Base-by-base conservation (phyloP, 2,797 vertebrate genomes). In the Scleropages formosus region DNA sequence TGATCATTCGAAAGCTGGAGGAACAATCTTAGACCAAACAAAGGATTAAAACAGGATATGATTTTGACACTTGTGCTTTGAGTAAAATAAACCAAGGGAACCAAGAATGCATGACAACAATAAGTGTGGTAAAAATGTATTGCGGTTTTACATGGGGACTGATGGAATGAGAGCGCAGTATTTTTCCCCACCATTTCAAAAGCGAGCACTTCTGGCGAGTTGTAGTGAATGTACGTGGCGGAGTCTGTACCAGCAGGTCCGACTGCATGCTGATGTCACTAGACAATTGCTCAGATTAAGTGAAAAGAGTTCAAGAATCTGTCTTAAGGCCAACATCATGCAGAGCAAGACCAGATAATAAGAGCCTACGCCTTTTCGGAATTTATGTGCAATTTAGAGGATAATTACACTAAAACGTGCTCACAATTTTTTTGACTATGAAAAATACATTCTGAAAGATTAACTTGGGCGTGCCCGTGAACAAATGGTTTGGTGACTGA, bases 231-330 rank as follows among this genome's bases (percentile, higher is more conserved):
- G 22, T 60, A 26, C 51, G 51, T 22, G 56, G n/a, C 20, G n/a
- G 49, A 39, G 75, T 20, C 80, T 87, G 86, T 83, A 81, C 88
- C 81, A 87, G 88, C 90, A 89, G 88, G 89, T 90, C 75, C 58
- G 73, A 76, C 87, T 77, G 82, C 89, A 86, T 90, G 81, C 76
- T 84, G 80, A 83, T 86, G 84, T 84, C 82, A 87, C 44, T 80
- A 31, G 31, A 84, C 74, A 71, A 77, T 59, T 53, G 72, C 64
- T n/a, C 63, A 72, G 77, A 58, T 79, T 74, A 81, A 81, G n/a
- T 31, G 22, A 59, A 60, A 49, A 15, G 66, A 39, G 31, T 49
- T 62, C 56, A 60, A 61, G 75, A 60, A 73, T 63, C 66, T 60
- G 64, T 51, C 64, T 63, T 39, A 22, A 44, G 58, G 22, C 66